Conservation (phyloP, 2,888 invertebrate species). For the Drosophila bunnanda region DNA sequence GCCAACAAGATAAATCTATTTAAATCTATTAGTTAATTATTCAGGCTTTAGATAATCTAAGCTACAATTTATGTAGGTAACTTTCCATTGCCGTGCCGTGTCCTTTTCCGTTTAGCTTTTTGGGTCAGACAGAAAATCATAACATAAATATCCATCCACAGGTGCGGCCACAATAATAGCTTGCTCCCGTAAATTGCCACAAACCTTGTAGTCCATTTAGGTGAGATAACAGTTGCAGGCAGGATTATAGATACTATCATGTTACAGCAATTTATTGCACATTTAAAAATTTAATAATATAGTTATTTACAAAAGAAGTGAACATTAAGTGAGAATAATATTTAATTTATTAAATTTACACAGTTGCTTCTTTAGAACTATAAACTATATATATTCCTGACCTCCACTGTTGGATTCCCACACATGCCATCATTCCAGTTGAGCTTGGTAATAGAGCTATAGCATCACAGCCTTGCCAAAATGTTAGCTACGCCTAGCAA, state of each 20-base stretch:
- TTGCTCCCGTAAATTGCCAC: conserved; percentile 4
- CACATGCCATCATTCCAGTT: conserved; percentile 37
- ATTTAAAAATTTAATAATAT: not conserved
- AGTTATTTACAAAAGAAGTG: not conserved
- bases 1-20: not conserved
- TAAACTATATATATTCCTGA: not conserved
- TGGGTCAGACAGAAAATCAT: conserved; percentile 7
- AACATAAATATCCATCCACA: conserved; percentile 10
- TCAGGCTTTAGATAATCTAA: not conserved
- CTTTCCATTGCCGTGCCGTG: not conserved
- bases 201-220: conserved; percentile 3
- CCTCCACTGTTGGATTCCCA: not conserved
- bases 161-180: conserved; percentile 13
- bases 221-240: not conserved
- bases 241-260: not conserved
- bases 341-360: not conserved
- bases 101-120: conserved; percentile 6
- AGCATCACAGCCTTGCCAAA: conserved; percentile 52
- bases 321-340: not conserved
- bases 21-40: not conserved
- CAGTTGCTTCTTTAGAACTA: no score
- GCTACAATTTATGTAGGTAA: not conserved
- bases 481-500: conserved; percentile 47
- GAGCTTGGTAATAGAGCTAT: conserved; percentile 55
- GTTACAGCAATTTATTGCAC: not conserved